Evolutionary conservation across 2,113 vertebrate genomes (phyloP), one percentile per base, ranked within the genome.

Genomic region (Bufo bufo): DNA sequence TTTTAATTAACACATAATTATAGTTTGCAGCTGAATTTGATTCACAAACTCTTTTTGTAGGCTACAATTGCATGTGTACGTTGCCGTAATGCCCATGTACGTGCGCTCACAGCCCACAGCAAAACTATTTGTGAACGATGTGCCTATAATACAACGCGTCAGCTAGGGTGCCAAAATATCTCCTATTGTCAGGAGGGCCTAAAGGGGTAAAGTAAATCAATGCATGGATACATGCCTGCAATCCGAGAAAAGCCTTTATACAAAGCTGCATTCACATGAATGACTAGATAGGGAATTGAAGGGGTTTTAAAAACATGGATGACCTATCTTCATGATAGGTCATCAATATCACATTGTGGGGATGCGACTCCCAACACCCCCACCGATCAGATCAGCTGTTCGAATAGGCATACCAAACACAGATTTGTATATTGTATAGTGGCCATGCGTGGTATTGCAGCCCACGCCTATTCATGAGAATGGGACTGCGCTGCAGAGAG

Each of bases 111-210:
- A 71, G 50, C 82, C 82, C 82, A 84, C 82, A 84, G 45, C 54
- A 54, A 71, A 33, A 69, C 82, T 84, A 84, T 84, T 84, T 71
- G n/a, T 52, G 82, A 49, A 84, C 49, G 71, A 71, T 69, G 20
- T 52, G 19, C 63, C n/a, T 84, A n/a, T 23, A 84, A 69, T 69
- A 52, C 23, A 83, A 54, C 33, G 49, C 23, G 65, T 69, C 63
- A 84, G 12, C 4, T 14, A 54, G 82, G n/a, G 54, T 52, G 49
- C 23, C 71, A 84, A 84, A 84, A 65, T 47, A 84, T 84, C 82
- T 69, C 14, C 47, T 16, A 71, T 84, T 84, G 82, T 52, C n/a
- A 33, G 20, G 61, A 9, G 49, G 63, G 4, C 16, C 58, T 45
- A 20, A 54, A n/a, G 12, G 43, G 72, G 54, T 23, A 17, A 4